Conservation (phyloP, 2,113 vertebrate species). For the Terrapene triunguis region DNA sequence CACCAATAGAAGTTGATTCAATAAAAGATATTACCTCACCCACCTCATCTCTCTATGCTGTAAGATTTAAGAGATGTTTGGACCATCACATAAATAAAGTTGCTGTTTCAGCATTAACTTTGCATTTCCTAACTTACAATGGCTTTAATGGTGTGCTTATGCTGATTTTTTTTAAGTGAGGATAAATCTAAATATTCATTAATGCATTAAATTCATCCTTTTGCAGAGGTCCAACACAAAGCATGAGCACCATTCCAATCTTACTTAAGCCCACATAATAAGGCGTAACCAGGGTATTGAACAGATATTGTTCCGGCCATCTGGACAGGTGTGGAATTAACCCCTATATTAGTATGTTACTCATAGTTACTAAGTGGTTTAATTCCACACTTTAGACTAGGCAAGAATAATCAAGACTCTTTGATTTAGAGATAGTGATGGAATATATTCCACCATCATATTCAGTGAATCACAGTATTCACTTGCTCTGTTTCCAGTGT, state of each 20-base stretch:
- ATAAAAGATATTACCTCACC: no score
- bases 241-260: background rate
- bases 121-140: background rate
- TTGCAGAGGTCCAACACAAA: background rate
- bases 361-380: background rate
- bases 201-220: background rate
- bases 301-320: background rate
- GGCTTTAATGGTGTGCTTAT: background rate
- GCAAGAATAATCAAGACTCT: background rate
- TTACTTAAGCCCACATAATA: background rate
- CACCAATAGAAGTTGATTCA: no score
- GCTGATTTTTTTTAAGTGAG: background rate
- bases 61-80: background rate
- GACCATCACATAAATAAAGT: background rate
- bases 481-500: background rate
- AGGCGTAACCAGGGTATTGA: background rate
- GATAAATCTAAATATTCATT: background rate
- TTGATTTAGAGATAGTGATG: background rate
- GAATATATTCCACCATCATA: background rate
- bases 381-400: background rate
- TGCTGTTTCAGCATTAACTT: background rate
- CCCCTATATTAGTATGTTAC: background rate
- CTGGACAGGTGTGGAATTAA: background rate
- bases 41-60: no score
- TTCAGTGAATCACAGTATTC: background rate